Evolutionary conservation across 2,113 vertebrate genomes (phyloP).

Genomic region (Apodemus speciosus): DNA sequence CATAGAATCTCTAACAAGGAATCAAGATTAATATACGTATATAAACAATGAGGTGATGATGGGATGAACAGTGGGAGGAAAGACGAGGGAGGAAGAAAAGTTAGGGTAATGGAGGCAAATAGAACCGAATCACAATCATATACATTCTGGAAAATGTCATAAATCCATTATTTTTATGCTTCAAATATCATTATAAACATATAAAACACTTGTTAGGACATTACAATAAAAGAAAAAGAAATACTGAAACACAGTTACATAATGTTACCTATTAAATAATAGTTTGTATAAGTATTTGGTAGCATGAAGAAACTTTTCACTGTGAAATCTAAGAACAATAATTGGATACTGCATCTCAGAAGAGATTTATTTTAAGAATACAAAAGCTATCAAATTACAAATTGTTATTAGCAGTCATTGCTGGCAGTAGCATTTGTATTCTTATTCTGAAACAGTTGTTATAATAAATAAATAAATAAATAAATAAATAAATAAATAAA

Average conservation of each 20-base stretch:
- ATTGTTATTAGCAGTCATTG: constrained; percentile 18
- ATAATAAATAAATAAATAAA: background rate
- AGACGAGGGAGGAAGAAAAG: background rate
- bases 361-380: constrained; percentile 8
- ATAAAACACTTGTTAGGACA: background rate
- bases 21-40: background rate
- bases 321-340: background rate
- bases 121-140: background rate
- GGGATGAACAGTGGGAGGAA: background rate
- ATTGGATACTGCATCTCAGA: background rate
- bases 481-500: background rate
- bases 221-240: background rate
- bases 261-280: background rate
- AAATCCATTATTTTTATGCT: background rate
- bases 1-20: background rate
- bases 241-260: background rate
- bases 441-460: constrained; percentile 13
- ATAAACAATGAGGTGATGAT: background rate
- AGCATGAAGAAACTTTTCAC: constrained; percentile 20
- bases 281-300: background rate
- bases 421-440: background rate
- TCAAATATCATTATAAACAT: background rate
- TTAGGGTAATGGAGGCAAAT: background rate
- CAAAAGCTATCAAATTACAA: background rate
- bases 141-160: background rate